Base-by-base conservation (phyloP, 2,888 invertebrate species). In the Pseudococcus longispinus region DNA sequence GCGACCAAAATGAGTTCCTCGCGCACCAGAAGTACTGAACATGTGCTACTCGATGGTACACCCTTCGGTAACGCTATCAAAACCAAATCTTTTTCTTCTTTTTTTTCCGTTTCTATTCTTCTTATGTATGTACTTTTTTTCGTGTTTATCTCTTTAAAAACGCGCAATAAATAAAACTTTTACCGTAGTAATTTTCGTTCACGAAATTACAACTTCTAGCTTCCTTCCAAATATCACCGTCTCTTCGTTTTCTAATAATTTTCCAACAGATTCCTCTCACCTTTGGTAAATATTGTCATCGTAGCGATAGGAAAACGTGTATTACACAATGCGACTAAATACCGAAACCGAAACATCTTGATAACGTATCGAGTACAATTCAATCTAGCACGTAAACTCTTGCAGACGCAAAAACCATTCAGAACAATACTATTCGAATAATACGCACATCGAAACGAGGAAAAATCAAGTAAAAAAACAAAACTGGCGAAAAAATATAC, bases 1-100 rank as follows among this genome's bases (percentile, higher is more conserved):
- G 44, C 85, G 77, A 86, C 86, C 86, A 86, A 86, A 86, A 80
- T 86, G 80, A 86, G 86, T 86, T 86, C 80, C 80, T 77, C 51
- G 86, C 86, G 86, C 86, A 86, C 77, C 86, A 86, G 77, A 86
- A 77, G 80, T 32, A 80, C 77, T 32, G 80, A 86, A 86, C 86
- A 86, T 86, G 86, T 86, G 86, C 86, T 86, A 55, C 77, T 80
- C 86, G 80, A 86, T 42, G 51, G 86, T 77, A 77, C 77, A 77
- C 51, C 55, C 74, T 74, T 44, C 77, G 77, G 77, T 80, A 80
- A 15, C 77, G 77, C 37, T 80, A 80, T 80, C 77, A 42, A 37
- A 80, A 80, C 32, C 77, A 11, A 42, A 80, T 80, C 77, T 42
- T 80, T 29, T 70, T 65, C 37, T 60, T 37, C 37, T 26, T 6